phyloP scores from a whole-genome alignment of 2,888 invertebrate species.

The Anarsia innoxiella region DNA sequence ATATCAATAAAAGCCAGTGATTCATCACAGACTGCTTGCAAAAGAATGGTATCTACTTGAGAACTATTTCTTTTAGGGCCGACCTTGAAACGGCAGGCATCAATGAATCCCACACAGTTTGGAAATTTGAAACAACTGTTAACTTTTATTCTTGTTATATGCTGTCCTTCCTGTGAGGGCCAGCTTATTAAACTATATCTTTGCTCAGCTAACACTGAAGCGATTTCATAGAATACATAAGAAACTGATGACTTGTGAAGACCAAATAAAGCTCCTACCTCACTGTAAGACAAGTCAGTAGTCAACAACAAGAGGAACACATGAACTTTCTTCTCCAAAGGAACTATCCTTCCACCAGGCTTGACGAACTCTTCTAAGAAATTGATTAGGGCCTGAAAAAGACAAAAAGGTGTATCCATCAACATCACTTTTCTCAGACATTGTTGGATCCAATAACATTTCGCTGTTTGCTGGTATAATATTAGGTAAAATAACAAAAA shows the following conservation, averaged over 20 bases:
- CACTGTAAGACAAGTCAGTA: conserved; percentile 52
- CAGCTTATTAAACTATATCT: conserved; percentile 52
- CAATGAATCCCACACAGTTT: conserved; percentile 65
- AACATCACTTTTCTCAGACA: too few relatives aligned
- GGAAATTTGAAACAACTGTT: conserved; percentile 58
- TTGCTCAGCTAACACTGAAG: conserved; percentile 42
- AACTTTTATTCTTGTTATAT: conserved; percentile 57
- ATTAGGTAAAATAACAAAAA: too few relatives aligned
- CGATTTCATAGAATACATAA: conserved; percentile 57
- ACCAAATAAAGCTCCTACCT: conserved; percentile 50
- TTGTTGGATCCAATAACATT: too few relatives aligned
- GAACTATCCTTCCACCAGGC: conserved; percentile 33
- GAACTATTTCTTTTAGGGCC: conserved; percentile 43
- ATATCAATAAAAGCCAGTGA: conserved; percentile 54
- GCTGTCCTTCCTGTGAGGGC: conserved; percentile 61
- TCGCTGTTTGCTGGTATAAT: too few relatives aligned
- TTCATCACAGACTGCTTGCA: conserved; percentile 67
- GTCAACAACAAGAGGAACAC: conserved; percentile 55
- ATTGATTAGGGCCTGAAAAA: conserved; percentile 48
- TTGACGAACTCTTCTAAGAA: conserved; percentile 38
- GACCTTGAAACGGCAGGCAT: conserved; percentile 53
- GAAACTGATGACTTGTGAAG: conserved; percentile 57
- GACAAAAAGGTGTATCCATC: too few relatives aligned
- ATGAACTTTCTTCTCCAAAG: conserved; percentile 60
- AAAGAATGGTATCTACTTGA: conserved; percentile 41